Evolutionary conservation across 2,113 vertebrate species (phyloP).

Genomic region (Clinocottus analis): DNA sequence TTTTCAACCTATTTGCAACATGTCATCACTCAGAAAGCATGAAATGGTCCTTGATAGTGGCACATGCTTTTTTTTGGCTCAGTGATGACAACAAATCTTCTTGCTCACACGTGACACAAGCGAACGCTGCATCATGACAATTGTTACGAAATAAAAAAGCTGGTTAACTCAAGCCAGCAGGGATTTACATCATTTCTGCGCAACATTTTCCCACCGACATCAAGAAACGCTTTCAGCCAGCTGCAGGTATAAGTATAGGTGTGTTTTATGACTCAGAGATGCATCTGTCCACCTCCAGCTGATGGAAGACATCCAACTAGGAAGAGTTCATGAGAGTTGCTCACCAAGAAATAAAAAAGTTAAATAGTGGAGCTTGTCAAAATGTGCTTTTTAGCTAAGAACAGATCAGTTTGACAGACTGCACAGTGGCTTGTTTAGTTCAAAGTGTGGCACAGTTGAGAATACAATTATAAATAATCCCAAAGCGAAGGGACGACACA

Average conservation of each 20-base stretch:
- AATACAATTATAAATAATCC: too few relatives aligned
- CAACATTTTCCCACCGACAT: background rate
- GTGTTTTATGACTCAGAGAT: slow-evolving; percentile 20
- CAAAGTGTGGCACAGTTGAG: background rate
- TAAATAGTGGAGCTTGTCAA: background rate
- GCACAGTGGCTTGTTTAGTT: background rate
- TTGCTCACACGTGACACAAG: background rate
- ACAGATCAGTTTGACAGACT: too few relatives aligned
- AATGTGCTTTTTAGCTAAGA: background rate
- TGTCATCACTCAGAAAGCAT: background rate
- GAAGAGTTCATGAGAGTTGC: background rate
- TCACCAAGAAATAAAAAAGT: background rate
- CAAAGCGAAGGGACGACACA: background rate
- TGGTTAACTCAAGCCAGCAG: background rate
- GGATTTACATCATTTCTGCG: background rate
- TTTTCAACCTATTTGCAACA: background rate
- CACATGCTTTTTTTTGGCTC: background rate
- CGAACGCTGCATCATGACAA: background rate
- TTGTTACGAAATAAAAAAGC: background rate
- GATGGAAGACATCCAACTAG: slow-evolving; percentile 24
- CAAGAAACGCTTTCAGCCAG: background rate
- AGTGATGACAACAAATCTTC: background rate
- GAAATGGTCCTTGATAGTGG: background rate
- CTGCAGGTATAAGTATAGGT: background rate
- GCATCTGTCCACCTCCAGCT: slow-evolving; percentile 23